Percentiles rank a stretch among this genome's conserved stretches.
Conservation (phyloP, 2,888 invertebrate species). For the Allacma fusca region DNA sequence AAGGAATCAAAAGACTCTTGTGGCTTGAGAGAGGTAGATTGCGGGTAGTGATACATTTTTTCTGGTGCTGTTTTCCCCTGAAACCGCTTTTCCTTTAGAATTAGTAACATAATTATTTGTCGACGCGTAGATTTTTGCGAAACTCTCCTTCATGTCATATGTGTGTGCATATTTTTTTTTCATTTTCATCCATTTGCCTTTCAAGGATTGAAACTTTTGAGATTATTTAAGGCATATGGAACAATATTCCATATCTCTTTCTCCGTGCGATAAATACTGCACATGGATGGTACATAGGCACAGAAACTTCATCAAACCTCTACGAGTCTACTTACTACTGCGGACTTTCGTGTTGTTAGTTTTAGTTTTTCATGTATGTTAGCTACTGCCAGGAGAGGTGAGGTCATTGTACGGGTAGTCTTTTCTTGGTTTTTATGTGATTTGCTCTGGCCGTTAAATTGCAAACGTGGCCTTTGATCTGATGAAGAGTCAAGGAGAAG, state of each 20-base stretch:
- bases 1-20: constrained; percentile 36
- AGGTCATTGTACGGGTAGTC: constrained; percentile 44
- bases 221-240: no score
- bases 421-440: constrained; percentile 44
- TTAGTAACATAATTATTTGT: neutral
- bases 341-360: constrained; percentile 8
- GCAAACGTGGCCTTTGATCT: constrained; percentile 43
- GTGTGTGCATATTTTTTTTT: no score
- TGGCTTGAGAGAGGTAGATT: constrained; percentile 37
- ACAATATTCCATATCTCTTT: no score
- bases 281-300: no score
- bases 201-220: no score
- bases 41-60: constrained; percentile 8
- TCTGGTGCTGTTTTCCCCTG: neutral
- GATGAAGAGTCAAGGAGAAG: constrained; percentile 33
- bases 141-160: neutral
- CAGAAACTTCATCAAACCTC: no score
- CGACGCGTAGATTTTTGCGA: neutral
- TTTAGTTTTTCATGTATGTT: constrained; percentile 3
- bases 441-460: constrained; percentile 41
- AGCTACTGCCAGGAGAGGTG: constrained; percentile 24
- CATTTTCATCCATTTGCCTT: no score
- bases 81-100: neutral
- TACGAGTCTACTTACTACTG: neutral
- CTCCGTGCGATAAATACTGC: no score